A percentile compares a stretch with the other conserved stretches of the same genome.
Evolutionary conservation across 2,888 invertebrate genomes (phyloP).

Genomic region (Sisyra terminalis): DNA sequence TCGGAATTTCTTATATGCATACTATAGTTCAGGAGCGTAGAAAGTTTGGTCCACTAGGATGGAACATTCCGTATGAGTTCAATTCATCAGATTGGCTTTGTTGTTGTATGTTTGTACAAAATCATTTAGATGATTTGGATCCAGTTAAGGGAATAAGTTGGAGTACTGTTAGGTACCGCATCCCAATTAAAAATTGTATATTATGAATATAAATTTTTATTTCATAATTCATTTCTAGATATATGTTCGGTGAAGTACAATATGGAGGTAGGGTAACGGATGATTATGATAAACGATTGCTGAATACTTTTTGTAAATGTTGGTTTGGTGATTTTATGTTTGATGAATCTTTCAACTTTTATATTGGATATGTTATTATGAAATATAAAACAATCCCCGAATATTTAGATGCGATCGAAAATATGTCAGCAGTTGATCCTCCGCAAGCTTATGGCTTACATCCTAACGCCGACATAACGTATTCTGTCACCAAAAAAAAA

Average conservation of each 20-base stretch:
- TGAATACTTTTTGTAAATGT: conserved; percentile 57
- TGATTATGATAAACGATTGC: conserved; percentile 68
- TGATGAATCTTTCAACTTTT: conserved; percentile 55
- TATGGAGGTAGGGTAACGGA: conserved; percentile 86
- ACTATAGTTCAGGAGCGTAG: conserved; percentile 73
- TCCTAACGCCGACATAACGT: conserved; percentile 81
- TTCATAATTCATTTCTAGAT: no score
- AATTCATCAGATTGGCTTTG: conserved; percentile 79
- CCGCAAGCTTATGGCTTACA: conserved; percentile 82
- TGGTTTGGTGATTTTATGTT: conserved; percentile 69
- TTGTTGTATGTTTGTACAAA: conserved; percentile 71
- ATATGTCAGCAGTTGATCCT: conserved; percentile 57
- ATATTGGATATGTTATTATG: conserved; percentile 57
- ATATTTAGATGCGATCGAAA: conserved; percentile 56
- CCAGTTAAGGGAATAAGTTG: conserved; percentile 59
- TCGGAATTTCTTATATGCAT: conserved; percentile 70
- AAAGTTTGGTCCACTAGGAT: conserved; percentile 77
- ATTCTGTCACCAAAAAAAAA: no score
- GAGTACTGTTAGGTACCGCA: conserved; percentile 46
- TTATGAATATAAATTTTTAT: no score
- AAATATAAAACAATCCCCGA: conserved; percentile 52
- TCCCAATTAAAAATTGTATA: no score
- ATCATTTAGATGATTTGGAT: conserved; percentile 69
- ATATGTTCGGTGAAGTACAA: conserved; percentile 83
- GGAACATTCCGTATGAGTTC: conserved; percentile 88